These are phyloP conservation scores for Zosterops japonicus DNA, from an alignment of 2,113 vertebrate species.

Conservation along the genomic window DNA sequence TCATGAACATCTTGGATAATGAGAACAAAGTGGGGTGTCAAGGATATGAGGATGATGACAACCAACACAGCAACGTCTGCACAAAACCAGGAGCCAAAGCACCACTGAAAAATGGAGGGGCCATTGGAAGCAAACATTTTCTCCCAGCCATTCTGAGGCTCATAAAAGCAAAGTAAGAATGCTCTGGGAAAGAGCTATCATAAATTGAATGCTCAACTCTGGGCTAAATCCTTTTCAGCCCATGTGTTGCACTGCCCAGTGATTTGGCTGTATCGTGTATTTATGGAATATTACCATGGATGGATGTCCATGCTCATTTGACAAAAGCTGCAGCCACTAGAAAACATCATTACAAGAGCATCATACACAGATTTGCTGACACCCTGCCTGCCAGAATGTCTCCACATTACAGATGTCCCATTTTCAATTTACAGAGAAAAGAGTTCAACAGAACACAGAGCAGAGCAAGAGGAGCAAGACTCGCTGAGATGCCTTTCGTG, in stretches of 20 bases:
- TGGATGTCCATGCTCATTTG: not conserved
- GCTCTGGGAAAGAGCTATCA: not conserved
- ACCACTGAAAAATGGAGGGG: fast-evolving
- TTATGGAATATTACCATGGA: not conserved
- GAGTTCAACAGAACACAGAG: not conserved
- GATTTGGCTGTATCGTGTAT: fast-evolving
- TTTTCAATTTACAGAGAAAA: not conserved
- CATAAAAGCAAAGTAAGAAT: not conserved
- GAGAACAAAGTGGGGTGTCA: not conserved
- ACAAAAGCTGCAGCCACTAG: constrained; percentile 7
- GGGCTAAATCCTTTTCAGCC: not conserved
- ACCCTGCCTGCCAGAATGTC: not conserved
- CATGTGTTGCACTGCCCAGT: not conserved
- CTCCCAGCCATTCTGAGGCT: not conserved
- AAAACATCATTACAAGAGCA: not conserved
- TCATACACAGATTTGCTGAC: not conserved
- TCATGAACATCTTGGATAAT: fast-evolving
- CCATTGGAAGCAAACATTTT: not conserved
- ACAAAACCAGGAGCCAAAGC: not conserved
- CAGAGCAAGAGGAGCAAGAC: not conserved
- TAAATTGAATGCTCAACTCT: not conserved
- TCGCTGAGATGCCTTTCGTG: not conserved
- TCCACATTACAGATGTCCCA: not conserved
- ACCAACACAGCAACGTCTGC: not conserved
- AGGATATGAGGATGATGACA: not conserved